Evolutionary conservation across 2,888 invertebrate species (phyloP).

Genomic region (Thereva nobilitata): DNA sequence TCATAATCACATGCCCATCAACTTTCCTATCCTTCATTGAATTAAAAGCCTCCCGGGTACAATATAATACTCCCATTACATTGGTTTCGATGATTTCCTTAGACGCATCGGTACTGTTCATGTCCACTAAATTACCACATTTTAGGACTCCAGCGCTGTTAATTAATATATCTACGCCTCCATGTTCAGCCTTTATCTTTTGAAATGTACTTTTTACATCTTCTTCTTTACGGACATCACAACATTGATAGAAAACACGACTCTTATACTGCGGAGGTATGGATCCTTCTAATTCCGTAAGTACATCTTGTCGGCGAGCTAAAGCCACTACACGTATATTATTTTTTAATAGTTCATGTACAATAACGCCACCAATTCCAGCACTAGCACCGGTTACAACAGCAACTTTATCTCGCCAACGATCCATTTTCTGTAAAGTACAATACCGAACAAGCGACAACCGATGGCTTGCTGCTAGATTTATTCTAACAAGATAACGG

Average conservation of each 20-base stretch:
- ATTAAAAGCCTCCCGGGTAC: constrained; percentile 59
- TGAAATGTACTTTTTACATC: constrained; percentile 63
- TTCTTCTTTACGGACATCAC: constrained; percentile 62
- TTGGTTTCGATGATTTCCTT: constrained; percentile 59
- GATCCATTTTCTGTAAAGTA: constrained; percentile 57
- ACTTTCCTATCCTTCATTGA: constrained; percentile 59
- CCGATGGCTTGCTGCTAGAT: constrained; percentile 5
- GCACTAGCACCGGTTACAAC: constrained; percentile 68
- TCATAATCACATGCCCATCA: constrained; percentile 61
- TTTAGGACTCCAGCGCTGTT: constrained; percentile 63
- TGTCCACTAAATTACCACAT: constrained; percentile 46
- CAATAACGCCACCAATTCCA: constrained; percentile 64
- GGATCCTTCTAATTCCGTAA: constrained; percentile 51
- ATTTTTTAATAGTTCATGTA: constrained; percentile 56
- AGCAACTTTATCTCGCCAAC: constrained; percentile 65
- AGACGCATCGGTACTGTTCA: constrained; percentile 47
- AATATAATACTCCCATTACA: constrained; percentile 58
- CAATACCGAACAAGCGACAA: not conserved
- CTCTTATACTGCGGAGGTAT: constrained; percentile 49
- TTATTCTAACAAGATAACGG: too few species aligned
- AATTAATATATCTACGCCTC: constrained; percentile 63
- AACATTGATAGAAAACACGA: constrained; percentile 52
- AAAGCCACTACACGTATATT: constrained; percentile 64
- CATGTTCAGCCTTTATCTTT: constrained; percentile 60
- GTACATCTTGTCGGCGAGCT: constrained; percentile 59